Base-by-base conservation (phyloP, 2,888 invertebrate species). In the Sesia apiformis region DNA sequence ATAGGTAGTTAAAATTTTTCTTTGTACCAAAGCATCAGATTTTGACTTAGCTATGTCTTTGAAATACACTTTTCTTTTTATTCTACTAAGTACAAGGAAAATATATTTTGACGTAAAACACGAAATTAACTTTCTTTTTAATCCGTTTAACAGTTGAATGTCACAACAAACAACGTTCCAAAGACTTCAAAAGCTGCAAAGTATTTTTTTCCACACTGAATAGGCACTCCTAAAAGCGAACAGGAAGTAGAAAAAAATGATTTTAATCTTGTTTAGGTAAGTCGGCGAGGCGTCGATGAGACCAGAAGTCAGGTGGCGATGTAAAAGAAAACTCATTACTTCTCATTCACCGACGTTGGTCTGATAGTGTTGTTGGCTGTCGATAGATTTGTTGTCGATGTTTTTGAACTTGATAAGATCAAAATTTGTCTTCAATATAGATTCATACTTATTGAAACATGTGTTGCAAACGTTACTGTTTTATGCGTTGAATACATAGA, bases 311-410 rank as follows among this genome's bases (percentile, higher is more conserved):
- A 86, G 85, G 85, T 84, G 78, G 74, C 71, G 70, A 70, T 73
- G 70, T 78, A 77, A 74, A 84, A 85, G 86, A 87, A 87, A 87
- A 84, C 84, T 87, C 87, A 84, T 87, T 86, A 84, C 82, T 86
- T 78, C 84, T 86, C 80, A 84, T 85, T 84, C 83, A 80, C 70
- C 66, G 67, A 63, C 74, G 69, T 62, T 66, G 69, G 46, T 46
- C 57, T 60, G 64, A 60, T 76, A 80, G 78, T 68, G 72, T 62
- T 67, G 65, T 62, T 23, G 23, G 23, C 23, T 23, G 23, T 23
- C 23, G 23, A 23, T 23, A 23, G 23, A 23, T 23, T 23, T 23
- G 2, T 1, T 23, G 23, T 23, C 23, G 23, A 23, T 23, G 23
- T 23, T 23, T 23, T 23, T 23, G 23, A 23, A 23, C 23, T 23